Percentiles rank a stretch among this genome's conserved stretches.
phyloP scores from a whole-genome alignment of 1,140 invertebrate species.

The Polyergus mexicanus region DNA sequence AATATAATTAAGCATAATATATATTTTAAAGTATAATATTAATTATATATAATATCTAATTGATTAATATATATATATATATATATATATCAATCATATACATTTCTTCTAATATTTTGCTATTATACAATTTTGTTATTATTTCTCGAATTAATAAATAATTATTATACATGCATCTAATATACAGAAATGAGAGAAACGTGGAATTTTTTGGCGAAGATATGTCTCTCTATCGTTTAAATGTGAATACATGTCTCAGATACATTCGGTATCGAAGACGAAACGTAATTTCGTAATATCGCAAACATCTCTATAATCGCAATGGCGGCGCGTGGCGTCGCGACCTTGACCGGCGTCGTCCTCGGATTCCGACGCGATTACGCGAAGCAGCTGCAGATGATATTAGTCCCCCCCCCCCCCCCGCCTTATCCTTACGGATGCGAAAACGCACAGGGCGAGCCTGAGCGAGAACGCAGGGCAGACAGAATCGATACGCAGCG shows the following conservation, averaged over 20 bases:
- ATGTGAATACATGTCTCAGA: not conserved
- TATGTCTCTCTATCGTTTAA: not conserved
- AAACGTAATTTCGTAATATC: slow-evolving; percentile 9
- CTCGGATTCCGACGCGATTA: slow-evolving; percentile 50
- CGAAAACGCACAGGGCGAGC: slow-evolving; percentile 33
- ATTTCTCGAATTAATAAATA: not conserved
- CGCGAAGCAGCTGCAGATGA: slow-evolving; percentile 8
- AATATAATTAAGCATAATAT: too few relatives aligned
- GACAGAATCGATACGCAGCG: slow-evolving; percentile 39
- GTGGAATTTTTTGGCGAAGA: not conserved
- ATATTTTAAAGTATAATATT: too few relatives aligned
- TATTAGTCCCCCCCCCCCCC: slow-evolving; percentile 9
- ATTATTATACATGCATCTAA: not conserved
- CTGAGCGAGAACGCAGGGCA: slow-evolving; percentile 39
- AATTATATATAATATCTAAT: too few relatives aligned
- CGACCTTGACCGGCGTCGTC: slow-evolving; percentile 50
- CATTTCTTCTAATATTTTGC: not conserved
- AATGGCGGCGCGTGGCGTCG: slow-evolving; percentile 18
- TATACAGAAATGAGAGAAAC: not conserved
- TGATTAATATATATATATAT: too few relatives aligned
- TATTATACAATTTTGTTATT: not conserved
- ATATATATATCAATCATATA: not conserved
- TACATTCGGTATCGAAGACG: not conserved
- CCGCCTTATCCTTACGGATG: slow-evolving; percentile 21
- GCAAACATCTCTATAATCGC: slow-evolving; percentile 26